These are phyloP conservation scores for Chironex yamaguchii DNA, from an alignment of 30 jellyfish, hydroid and myxozoan genomes.

Conservation along the genomic window DNA sequence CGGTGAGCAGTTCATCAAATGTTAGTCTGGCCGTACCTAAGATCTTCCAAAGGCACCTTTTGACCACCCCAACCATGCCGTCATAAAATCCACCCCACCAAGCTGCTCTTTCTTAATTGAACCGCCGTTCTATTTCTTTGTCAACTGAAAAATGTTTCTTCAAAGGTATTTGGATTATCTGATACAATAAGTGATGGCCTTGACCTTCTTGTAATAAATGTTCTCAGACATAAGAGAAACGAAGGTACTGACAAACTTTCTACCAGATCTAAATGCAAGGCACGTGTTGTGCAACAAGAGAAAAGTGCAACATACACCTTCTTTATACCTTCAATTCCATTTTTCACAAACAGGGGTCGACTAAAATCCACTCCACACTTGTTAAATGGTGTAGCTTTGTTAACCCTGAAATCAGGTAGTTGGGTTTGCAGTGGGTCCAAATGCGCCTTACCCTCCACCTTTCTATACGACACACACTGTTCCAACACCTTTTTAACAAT, in stretches of 20 bases:
- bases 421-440: conserved; percentile 9
- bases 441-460: conserved; percentile 7
- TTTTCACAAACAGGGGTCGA: conserved; percentile 23
- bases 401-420: conserved; percentile 47
- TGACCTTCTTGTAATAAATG: conserved; percentile 43
- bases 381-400: conserved; percentile 18
- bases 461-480: conserved; percentile 18
- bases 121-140: conserved; percentile 26
- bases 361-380: conserved; percentile 17
- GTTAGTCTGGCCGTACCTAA: conserved; percentile 2
- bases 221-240: not conserved
- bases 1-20: conserved; percentile 36
- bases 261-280: too few relatives aligned
- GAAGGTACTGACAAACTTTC: conserved; percentile 25
- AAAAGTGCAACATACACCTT: conserved; percentile 44
- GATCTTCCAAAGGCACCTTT: conserved; percentile 9
- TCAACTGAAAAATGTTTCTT: conserved; percentile 26
- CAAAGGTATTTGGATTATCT: conserved; percentile 35
- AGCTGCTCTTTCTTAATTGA: conserved; percentile 15
- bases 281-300: conserved; percentile 47
- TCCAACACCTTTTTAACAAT: conserved; percentile 13
- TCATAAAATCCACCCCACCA: conserved; percentile 53
- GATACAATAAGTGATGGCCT: conserved; percentile 16
- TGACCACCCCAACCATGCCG: conserved; percentile 18
- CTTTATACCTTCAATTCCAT: too few relatives aligned